Conservation (phyloP, 2,113 vertebrate genomes). For the Salvelinus alpinus region DNA sequence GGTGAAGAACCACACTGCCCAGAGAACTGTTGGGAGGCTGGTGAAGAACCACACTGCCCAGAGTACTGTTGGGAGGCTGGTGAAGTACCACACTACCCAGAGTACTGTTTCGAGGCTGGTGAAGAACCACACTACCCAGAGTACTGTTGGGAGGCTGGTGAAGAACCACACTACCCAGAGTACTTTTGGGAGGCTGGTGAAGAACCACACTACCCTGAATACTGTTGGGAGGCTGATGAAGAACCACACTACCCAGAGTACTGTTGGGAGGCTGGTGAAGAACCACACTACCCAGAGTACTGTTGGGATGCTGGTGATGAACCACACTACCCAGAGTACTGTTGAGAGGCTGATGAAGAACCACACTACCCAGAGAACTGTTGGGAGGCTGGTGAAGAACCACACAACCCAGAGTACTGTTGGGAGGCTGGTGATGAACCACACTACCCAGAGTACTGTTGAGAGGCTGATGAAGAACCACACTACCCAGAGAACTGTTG, state of each 20-base stretch:
- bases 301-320: background rate
- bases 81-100: slow-evolving; percentile 4
- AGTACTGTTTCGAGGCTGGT: slow-evolving; percentile 29
- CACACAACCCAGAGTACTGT: slow-evolving; percentile 19
- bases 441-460: background rate
- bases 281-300: slow-evolving; percentile 14
- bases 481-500: slow-evolving; percentile 19
- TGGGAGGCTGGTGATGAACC: slow-evolving; percentile 25
- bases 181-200: slow-evolving; percentile 26
- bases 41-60: slow-evolving; percentile 19
- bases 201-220: slow-evolving; percentile 16
- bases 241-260: background rate
- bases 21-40: slow-evolving; percentile 29
- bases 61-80: too few species aligned
- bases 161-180: slow-evolving; percentile 13
- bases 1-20: slow-evolving; percentile 5
- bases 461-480: background rate
- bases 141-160: background rate
- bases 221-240: slow-evolving; percentile 10
- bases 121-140: slow-evolving; percentile 15
- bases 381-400: background rate
- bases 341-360: slow-evolving; percentile 28
- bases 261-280: slow-evolving; percentile 27
- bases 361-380: background rate
- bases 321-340: slow-evolving; percentile 21